A percentile compares a stretch with the other conserved stretches of the same genome.
phyloP scores from a whole-genome alignment of 2,113 vertebrate species.

The Raja brachyura region DNA sequence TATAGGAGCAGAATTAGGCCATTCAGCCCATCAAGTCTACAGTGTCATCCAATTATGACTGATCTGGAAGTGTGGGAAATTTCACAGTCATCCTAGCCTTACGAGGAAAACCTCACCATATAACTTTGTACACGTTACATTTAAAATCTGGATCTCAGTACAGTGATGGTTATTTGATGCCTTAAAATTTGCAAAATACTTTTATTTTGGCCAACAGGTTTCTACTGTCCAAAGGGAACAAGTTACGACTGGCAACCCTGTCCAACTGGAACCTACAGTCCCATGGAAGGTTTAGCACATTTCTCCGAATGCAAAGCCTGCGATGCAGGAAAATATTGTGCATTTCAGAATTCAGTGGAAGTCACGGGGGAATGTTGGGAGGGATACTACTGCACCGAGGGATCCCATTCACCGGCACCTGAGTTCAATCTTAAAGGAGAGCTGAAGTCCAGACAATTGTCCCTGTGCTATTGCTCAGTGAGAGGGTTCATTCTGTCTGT shows the following conservation, averaged over 20 bases:
- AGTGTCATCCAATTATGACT: too few species aligned
- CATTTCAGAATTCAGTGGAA: slow-evolving; percentile 59
- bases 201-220: slow-evolving; percentile 54
- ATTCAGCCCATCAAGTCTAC: too few species aligned
- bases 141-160: background rate
- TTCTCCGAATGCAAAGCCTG: slow-evolving; percentile 60
- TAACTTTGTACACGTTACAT: background rate
- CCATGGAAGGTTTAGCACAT: slow-evolving; percentile 53
- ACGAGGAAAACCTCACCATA: too few species aligned
- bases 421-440: slow-evolving; percentile 34
- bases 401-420: slow-evolving; percentile 61
- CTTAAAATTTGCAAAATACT: background rate
- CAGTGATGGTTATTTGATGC: background rate
- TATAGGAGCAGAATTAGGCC: too few species aligned
- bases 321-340: slow-evolving; percentile 68
- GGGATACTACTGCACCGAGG: slow-evolving; percentile 70
- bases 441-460: background rate
- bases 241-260: slow-evolving; percentile 63
- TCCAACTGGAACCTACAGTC: slow-evolving; percentile 65
- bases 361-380: slow-evolving; percentile 64
- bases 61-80: slow-evolving; percentile 41
- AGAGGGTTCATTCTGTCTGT: background rate
- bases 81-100: background rate
- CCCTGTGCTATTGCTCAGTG: background rate
- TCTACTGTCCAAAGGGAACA: slow-evolving; percentile 69